phyloP scores from a whole-genome alignment of 2,888 invertebrate species.

The Marronus borbonicus region DNA sequence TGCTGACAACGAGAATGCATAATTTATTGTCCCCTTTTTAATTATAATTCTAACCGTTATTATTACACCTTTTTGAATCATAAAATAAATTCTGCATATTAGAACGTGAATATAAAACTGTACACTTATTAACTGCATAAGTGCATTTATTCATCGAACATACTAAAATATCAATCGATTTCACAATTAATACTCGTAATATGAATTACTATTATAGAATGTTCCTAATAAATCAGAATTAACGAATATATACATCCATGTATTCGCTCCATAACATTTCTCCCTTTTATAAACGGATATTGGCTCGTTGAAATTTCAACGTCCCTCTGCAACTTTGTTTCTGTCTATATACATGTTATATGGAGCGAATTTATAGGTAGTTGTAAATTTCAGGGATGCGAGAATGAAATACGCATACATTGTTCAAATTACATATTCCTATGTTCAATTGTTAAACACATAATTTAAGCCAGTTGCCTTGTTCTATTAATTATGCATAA shows the following conservation, averaged over 20 bases:
- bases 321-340: background rate
- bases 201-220: background rate
- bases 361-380: constrained; percentile 12
- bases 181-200: background rate
- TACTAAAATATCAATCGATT: background rate
- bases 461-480: constrained; percentile 12
- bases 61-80: too few species aligned
- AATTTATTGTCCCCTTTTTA: too few species aligned
- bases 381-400: constrained; percentile 4
- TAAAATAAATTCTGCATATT: too few species aligned
- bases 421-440: constrained; percentile 11
- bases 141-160: too few species aligned
- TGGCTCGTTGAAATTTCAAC: constrained; percentile 3
- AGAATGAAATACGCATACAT: constrained; percentile 13
- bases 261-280: background rate
- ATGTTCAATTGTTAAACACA: constrained; percentile 1
- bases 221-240: constrained; percentile 12
- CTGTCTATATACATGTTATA: constrained; percentile 5
- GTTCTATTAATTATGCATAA: constrained; percentile 21
- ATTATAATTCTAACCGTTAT: too few species aligned
- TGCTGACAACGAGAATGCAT: too few species aligned
- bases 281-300: background rate
- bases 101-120: too few species aligned
- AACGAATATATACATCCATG: background rate
- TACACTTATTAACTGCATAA: too few species aligned